A percentile compares a stretch with the other conserved stretches of the same genome.
Evolutionary conservation across 2,888 invertebrate genomes (phyloP).

Genomic region (Notocelia uddmanniana): DNA sequence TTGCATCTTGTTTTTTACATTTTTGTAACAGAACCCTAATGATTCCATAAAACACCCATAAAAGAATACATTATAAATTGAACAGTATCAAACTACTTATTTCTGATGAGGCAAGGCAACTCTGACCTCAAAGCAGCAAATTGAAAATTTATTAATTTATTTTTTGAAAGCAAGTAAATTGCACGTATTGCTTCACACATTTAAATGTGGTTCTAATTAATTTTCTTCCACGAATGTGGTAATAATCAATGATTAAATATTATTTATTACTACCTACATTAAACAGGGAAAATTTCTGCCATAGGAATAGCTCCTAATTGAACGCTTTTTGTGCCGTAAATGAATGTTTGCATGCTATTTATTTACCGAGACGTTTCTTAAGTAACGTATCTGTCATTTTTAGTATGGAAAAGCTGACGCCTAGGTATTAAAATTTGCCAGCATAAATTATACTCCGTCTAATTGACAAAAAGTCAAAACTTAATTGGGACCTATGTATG

Average conservation of each 20-base stretch:
- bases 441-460: too few relatives aligned
- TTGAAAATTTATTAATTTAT: not conserved
- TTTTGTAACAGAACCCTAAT: too few relatives aligned
- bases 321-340: not conserved
- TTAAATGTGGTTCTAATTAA: slow-evolving; percentile 13
- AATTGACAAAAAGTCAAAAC: too few relatives aligned
- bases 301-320: slow-evolving; percentile 12
- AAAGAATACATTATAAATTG: not conserved
- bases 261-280: not conserved
- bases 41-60: too few relatives aligned
- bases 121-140: slow-evolving; percentile 4
- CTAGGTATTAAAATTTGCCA: too few relatives aligned
- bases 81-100: not conserved
- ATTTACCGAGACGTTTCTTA: not conserved
- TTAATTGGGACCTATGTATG: too few relatives aligned
- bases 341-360: not conserved
- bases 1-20: too few relatives aligned
- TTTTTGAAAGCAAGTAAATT: too few relatives aligned
- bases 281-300: not conserved
- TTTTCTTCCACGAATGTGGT: not conserved
- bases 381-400: not conserved
- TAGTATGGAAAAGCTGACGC: too few relatives aligned
- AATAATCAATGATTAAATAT: not conserved
- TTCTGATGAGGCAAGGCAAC: not conserved
- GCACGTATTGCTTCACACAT: not conserved